Percentiles rank a stretch among this genome's conserved stretches.
phyloP scores from a whole-genome alignment of 2,888 invertebrate genomes.

The Ectobius pallidus region DNA sequence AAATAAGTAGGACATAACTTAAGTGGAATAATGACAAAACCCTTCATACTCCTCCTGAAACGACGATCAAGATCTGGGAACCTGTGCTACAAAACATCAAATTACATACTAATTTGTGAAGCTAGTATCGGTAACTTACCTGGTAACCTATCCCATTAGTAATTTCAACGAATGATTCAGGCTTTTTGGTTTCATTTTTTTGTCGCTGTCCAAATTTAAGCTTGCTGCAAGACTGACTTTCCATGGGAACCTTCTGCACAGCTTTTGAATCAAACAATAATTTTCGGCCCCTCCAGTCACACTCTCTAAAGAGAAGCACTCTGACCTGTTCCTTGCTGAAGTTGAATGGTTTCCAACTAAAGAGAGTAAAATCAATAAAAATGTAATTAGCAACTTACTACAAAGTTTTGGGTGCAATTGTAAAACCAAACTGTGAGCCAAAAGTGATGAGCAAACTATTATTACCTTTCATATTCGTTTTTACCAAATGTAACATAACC shows the following conservation, averaged over 20 bases:
- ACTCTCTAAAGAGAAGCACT: conserved; percentile 83
- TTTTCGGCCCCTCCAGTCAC: conserved; percentile 80
- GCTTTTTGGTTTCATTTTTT: conserved; percentile 34
- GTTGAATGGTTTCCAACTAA: conserved; percentile 65
- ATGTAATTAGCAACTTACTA: too few relatives aligned
- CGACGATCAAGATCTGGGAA: too few relatives aligned
- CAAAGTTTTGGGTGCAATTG: too few relatives aligned
- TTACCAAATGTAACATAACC: conserved; percentile 36
- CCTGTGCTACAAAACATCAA: too few relatives aligned
- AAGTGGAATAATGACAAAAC: too few relatives aligned
- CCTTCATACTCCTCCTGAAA: too few relatives aligned
- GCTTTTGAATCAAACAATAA: conserved; percentile 83
- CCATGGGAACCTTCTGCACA: conserved; percentile 63
- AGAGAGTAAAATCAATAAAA: neutral
- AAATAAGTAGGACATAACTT: too few relatives aligned
- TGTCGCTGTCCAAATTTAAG: conserved; percentile 33
- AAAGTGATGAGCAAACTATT: neutral
- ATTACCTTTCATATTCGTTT: conserved; percentile 42
- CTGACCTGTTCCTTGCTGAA: conserved; percentile 70
- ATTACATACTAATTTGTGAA: too few relatives aligned
- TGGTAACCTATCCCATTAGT: conserved; percentile 68
- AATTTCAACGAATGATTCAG: conserved; percentile 61
- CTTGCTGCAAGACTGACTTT: conserved; percentile 42
- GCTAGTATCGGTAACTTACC: conserved; percentile 64
- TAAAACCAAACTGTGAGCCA: too few relatives aligned